Conservation (phyloP, 2,888 invertebrate genomes). For the Notodonta dromedarius region DNA sequence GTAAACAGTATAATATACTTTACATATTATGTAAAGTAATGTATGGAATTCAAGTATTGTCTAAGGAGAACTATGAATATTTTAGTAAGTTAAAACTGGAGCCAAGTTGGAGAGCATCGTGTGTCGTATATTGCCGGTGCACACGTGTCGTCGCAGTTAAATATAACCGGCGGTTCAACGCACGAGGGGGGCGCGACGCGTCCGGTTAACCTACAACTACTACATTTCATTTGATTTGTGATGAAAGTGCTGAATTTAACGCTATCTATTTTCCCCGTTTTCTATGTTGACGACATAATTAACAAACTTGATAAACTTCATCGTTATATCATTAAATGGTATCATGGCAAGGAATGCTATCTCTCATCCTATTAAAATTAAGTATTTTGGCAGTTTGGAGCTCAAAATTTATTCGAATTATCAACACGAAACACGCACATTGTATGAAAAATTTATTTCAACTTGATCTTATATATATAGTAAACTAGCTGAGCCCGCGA, state of each 20-base stretch:
- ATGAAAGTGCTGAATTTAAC: slow-evolving; percentile 21
- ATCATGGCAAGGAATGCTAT: too few relatives aligned
- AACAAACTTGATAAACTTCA: not conserved
- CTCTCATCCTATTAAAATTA: too few relatives aligned
- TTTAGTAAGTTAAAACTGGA: slow-evolving; percentile 54
- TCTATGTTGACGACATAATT: not conserved
- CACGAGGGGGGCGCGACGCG: slow-evolving; percentile 68
- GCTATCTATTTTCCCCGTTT: not conserved
- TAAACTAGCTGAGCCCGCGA: too few relatives aligned
- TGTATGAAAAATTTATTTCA: slow-evolving; percentile 5
- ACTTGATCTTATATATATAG: too few relatives aligned
- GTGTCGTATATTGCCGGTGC: slow-evolving; percentile 59
- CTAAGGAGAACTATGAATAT: slow-evolving; percentile 38
- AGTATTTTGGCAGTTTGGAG: too few relatives aligned
- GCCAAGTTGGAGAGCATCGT: slow-evolving; percentile 63
- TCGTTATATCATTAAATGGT: too few relatives aligned
- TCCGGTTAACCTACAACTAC: slow-evolving; percentile 72
- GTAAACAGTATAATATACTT: too few relatives aligned
- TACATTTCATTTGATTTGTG: slow-evolving; percentile 33
- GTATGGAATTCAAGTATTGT: slow-evolving; percentile 1
- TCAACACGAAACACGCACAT: not conserved
- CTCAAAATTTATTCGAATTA: not conserved
- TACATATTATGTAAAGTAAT: slow-evolving; percentile 14
- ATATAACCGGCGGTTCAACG: slow-evolving; percentile 81
- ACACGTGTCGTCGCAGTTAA: slow-evolving; percentile 80